A percentile compares a stretch with the other conserved stretches of the same genome.
Evolutionary conservation across 2,113 vertebrate species (phyloP).

Genomic region (Phalacrocorax carbo): DNA sequence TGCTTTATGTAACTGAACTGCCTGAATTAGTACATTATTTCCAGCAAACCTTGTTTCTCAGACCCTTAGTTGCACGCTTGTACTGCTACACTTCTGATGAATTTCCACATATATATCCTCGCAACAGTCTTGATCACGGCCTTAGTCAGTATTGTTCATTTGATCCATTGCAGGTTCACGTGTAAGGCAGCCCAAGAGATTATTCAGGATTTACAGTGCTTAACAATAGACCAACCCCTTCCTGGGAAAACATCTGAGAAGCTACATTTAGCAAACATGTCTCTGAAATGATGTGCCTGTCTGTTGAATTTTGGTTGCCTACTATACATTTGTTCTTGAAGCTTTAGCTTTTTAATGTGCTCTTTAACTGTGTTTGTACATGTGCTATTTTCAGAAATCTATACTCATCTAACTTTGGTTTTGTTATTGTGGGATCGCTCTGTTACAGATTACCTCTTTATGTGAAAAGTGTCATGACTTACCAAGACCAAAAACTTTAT

Average conservation of each 20-base stretch:
- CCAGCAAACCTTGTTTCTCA: not conserved
- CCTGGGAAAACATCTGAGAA: not conserved
- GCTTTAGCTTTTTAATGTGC: not conserved
- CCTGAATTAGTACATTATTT: not conserved
- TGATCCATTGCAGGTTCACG: not conserved
- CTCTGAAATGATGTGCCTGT: slow-evolving; percentile 18
- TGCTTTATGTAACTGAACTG: not conserved
- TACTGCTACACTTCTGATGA: not conserved
- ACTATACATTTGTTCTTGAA: not conserved
- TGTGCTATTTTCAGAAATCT: not conserved
- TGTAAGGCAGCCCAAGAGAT: not conserved
- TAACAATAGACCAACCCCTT: not conserved
- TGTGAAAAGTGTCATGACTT: not conserved
- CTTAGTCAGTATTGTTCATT: not conserved
- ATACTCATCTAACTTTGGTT: not conserved
- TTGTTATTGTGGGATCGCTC: not conserved
- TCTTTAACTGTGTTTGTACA: slow-evolving; percentile 14
- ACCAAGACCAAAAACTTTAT: slow-evolving; percentile 35
- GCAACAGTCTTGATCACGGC: not conserved
- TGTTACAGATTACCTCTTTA: not conserved
- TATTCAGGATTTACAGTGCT: not conserved
- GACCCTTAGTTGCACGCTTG: not conserved
- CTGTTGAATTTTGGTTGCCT: slow-evolving; percentile 15
- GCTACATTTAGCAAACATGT: not conserved
- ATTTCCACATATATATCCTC: not conserved